Evolutionary conservation across 2,888 invertebrate genomes (phyloP).

Genomic region (Sympetrum striolatum): DNA sequence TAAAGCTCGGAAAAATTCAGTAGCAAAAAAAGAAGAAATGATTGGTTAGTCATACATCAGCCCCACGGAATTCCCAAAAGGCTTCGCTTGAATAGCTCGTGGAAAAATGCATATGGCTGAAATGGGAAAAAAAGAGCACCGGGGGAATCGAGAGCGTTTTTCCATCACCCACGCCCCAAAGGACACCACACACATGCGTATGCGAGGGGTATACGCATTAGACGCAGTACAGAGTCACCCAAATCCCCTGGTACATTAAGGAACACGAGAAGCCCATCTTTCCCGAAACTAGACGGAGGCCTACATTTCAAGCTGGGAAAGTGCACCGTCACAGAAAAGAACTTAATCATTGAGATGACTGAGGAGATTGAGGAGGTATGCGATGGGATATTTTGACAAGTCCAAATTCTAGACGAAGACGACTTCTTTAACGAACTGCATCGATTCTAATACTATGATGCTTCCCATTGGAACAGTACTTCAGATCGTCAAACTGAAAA

Average conservation of each 20-base stretch:
- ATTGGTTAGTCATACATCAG: conserved; percentile 4
- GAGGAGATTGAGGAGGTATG: background rate
- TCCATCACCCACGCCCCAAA: background rate
- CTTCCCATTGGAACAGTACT: no score
- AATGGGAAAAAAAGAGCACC: background rate
- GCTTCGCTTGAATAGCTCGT: background rate
- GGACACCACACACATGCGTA: background rate
- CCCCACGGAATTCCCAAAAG: background rate
- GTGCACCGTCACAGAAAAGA: conserved; percentile 32
- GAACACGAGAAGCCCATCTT: conserved; percentile 18
- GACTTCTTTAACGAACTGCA: no score
- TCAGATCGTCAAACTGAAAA: no score
- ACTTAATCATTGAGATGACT: conserved; percentile 16
- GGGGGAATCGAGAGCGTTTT: background rate
- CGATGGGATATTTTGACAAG: no score
- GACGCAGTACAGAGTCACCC: background rate
- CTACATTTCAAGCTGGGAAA: conserved; percentile 8
- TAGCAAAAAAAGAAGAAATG: background rate
- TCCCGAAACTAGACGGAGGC: background rate
- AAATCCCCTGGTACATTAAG: background rate
- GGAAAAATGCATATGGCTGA: background rate
- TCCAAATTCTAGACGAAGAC: no score
- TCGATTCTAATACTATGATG: no score
- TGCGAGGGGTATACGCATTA: background rate
- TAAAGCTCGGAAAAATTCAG: background rate